phyloP scores from a whole-genome alignment of 1,140 invertebrate genomes.

The Heliconius congener region DNA sequence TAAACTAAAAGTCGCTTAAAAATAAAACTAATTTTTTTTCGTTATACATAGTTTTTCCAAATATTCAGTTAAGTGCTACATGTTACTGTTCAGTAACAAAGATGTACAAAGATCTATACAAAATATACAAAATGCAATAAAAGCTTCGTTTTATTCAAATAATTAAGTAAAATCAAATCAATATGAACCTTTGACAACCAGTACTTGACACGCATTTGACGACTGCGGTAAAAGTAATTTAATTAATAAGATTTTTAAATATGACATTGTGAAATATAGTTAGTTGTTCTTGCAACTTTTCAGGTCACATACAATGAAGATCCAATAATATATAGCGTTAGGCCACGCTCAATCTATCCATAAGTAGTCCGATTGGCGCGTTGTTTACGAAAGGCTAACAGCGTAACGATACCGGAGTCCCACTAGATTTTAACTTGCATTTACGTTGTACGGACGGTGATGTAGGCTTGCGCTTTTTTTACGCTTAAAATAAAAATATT shows the following conservation, averaged over 20 bases:
- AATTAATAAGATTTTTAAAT: background rate
- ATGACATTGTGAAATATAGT: background rate
- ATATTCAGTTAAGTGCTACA: too few relatives aligned
- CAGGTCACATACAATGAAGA: background rate
- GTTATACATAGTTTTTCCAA: too few relatives aligned
- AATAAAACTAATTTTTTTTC: too few relatives aligned
- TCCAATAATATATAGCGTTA: background rate
- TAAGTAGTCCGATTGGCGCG: background rate
- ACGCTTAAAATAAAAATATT: background rate
- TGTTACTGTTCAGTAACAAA: too few relatives aligned
- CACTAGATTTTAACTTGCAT: constrained; percentile 24
- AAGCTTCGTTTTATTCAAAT: too few relatives aligned
- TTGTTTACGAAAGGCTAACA: constrained; percentile 34
- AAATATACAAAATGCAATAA: too few relatives aligned
- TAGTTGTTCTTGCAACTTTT: background rate
- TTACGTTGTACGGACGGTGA: constrained; percentile 24
- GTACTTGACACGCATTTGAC: too few relatives aligned
- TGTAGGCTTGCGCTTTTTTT: background rate
- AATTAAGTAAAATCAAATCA: too few relatives aligned
- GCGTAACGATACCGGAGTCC: constrained; percentile 25
- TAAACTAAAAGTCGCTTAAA: too few relatives aligned
- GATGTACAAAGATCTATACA: too few relatives aligned
- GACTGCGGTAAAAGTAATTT: background rate
- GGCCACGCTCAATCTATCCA: background rate
- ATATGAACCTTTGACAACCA: too few relatives aligned